Evolutionary conservation across 2,113 vertebrate genomes (phyloP), one percentile per base, ranked within the genome.

Genomic region (Mohoua ochrocephala): DNA sequence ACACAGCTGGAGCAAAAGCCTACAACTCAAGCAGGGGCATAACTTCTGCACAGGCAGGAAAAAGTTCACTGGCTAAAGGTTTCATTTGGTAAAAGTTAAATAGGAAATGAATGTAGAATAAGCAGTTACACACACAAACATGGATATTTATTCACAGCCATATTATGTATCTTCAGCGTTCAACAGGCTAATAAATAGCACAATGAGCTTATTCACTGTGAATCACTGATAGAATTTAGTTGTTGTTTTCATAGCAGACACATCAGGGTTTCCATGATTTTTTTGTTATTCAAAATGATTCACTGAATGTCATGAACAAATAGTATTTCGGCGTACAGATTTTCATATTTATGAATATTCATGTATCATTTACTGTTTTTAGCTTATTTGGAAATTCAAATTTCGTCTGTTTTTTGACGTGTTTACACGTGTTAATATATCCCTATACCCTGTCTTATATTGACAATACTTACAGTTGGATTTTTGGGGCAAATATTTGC

Each of bases 301-400:
- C 47, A 60, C 17, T 41, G 42, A 30, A 47, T 77, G 4, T 64
- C 49, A 82, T 82, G 61, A 71, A 91, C 6, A 94, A 93, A 82
- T 70, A 67, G 9, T 33, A 68, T 81, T 85, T 75, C 49, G 37
- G 15, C 67, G 17, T 69, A 70, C 10, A 61, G 13, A 35, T 41
- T 83, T 92, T 88, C 9, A 37, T 44, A 68, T 60, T 67, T 70
- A 71, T 91, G 80, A 93, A 95, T 95, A 95, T 89, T 87, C 69
- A 87, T 64, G 15, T 52, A n/a, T 53, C 1, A 42, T 81, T 82
- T 84, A 37, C 21, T 67, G 11, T 1, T 16, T 50, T 50, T 49
- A 56, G 13, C 6, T 81, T 79, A 68, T 87, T 89, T 26, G 67
- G 12, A 80, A 86, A 84, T 68, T 84, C n/a, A 82, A 13, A 78